Evolutionary conservation across 2,888 invertebrate genomes (phyloP).

Genomic region (Heteropelma amictum): DNA sequence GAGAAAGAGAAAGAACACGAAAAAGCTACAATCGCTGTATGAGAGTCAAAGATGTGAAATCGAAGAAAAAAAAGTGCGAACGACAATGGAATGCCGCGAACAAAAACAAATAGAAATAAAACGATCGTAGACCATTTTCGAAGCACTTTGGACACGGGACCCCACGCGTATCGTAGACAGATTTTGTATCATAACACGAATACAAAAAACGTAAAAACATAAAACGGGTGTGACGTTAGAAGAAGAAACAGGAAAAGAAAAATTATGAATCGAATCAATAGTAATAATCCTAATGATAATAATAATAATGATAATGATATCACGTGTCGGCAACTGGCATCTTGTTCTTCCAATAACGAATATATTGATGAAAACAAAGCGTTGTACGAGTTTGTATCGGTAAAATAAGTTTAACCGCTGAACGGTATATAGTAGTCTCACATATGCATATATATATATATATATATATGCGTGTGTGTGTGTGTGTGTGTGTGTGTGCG

Average conservation of each 20-base stretch:
- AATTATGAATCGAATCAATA: slow-evolving; percentile 21
- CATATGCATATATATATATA: neutral
- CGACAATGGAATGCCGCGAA: neutral
- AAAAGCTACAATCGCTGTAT: neutral
- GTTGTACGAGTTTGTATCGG: slow-evolving; percentile 53
- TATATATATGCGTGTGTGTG: neutral
- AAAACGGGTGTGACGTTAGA: too few relatives aligned
- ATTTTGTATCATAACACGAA: slow-evolving; percentile 49
- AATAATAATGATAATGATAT: slow-evolving; percentile 20
- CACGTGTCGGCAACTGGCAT: slow-evolving; percentile 60
- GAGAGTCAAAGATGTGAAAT: slow-evolving; percentile 13
- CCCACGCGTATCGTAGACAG: slow-evolving; percentile 68
- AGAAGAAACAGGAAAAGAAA: slow-evolving; percentile 35
- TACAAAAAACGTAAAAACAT: slow-evolving; percentile 8
- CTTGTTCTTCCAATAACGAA: slow-evolving; percentile 73
- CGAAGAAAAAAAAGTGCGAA: neutral
- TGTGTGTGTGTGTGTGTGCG: neutral
- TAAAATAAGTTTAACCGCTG: neutral
- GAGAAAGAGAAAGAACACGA: slow-evolving; percentile 16
- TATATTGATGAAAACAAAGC: slow-evolving; percentile 59
- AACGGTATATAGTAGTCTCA: neutral
- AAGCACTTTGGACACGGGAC: slow-evolving; percentile 71
- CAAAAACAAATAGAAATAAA: slow-evolving; percentile 31
- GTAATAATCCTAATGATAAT: slow-evolving; percentile 34
- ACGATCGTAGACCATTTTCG: slow-evolving; percentile 54